Percentiles rank a stretch among this genome's conserved stretches.
These are phyloP conservation scores for Drosophila parthenogenetica DNA, from an alignment of 2,888 invertebrate species.

Conservation along the genomic window DNA sequence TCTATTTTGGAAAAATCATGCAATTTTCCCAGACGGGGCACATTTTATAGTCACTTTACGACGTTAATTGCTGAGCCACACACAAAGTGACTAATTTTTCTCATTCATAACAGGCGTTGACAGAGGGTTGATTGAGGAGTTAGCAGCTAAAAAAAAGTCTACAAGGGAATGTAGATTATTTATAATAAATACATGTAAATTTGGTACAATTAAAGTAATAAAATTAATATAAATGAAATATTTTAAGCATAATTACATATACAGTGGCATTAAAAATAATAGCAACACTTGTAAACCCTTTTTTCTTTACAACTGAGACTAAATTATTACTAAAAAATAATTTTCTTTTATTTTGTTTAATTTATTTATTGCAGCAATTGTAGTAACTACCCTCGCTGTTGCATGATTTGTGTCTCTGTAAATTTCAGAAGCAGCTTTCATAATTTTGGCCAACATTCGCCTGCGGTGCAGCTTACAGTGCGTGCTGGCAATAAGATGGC, in stretches of 20 bases:
- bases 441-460: conserved; percentile 46
- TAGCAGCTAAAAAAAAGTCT: neutral
- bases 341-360: neutral
- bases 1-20: conserved; percentile 7
- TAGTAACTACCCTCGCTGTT: conserved; percentile 2
- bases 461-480: conserved; percentile 42
- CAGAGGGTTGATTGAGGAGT: conserved; percentile 13
- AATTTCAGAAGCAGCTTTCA: conserved; percentile 34
- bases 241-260: no score
- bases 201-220: no score
- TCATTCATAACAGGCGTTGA: conserved; percentile 19
- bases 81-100: conserved; percentile 66
- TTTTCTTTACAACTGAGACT: no score
- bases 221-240: no score
- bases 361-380: neutral
- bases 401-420: conserved; percentile 40
- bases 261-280: no score
- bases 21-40: conserved; percentile 34
- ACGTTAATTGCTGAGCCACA: conserved; percentile 72
- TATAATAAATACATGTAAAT: no score
- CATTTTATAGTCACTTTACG: conserved; percentile 30
- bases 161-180: no score
- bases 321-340: neutral
- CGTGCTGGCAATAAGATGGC: conserved; percentile 35
- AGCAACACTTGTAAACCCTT: no score